These are phyloP conservation scores for Cryptophagus acutangulus DNA, from an alignment of 2,888 invertebrate genomes.

Conservation along the genomic window DNA sequence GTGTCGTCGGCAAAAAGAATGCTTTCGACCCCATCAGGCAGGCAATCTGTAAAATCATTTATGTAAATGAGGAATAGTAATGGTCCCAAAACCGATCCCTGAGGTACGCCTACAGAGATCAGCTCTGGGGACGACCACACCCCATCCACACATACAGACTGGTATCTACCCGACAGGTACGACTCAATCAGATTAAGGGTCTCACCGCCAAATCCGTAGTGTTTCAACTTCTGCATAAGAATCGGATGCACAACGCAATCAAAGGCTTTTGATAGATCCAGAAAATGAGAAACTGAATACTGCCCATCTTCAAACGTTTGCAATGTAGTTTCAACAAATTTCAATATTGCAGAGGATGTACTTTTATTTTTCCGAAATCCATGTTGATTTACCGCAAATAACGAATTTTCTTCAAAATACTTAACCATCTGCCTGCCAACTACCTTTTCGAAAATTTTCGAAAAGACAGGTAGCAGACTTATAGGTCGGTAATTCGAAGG, in stretches of 20 bases:
- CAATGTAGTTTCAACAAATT: background rate
- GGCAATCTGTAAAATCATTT: slow-evolving; percentile 8
- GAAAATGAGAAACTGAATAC: background rate
- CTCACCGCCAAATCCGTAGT: background rate
- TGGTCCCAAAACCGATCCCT: slow-evolving; percentile 12
- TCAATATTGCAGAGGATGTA: slow-evolving; percentile 2
- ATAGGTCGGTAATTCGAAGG: slow-evolving; percentile 18
- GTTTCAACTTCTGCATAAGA: background rate
- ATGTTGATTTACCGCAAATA: background rate
- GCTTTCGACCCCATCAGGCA: background rate
- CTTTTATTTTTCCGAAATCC: slow-evolving; percentile 1
- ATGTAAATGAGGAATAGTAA: slow-evolving; percentile 9
- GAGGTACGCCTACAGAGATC: slow-evolving; percentile 4
- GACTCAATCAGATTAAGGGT: slow-evolving; percentile 1
- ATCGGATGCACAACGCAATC: slow-evolving; percentile 3
- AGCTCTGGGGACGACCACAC: slow-evolving; percentile 1
- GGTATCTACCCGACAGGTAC: background rate
- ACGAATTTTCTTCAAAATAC: slow-evolving; percentile 9
- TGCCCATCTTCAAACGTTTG: background rate
- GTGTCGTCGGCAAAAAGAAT: slow-evolving; percentile 12
- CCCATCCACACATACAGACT: background rate
- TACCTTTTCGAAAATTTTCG: slow-evolving; percentile 12
- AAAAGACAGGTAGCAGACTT: slow-evolving; percentile 15
- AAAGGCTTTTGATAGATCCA: slow-evolving; percentile 1
- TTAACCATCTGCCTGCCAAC: slow-evolving; percentile 1